These are phyloP conservation scores for Agapornis canus DNA, from an alignment of 2,797 vertebrate genomes.

Conservation along the genomic window DNA sequence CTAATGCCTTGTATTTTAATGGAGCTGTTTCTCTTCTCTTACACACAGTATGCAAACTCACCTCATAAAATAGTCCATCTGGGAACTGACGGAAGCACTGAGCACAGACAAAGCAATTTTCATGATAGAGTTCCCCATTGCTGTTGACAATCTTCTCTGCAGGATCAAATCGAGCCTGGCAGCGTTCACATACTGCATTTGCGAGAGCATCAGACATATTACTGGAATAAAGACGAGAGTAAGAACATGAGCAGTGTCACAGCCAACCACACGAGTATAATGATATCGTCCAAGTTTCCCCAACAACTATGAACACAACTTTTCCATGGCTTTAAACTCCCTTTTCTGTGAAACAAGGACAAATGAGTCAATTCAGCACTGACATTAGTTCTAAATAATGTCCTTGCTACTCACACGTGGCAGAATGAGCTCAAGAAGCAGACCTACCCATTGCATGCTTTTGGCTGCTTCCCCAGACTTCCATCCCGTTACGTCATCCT, in stretches of 20 bases:
- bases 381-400: neutral
- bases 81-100: slow-evolving; percentile 82
- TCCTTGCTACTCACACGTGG: neutral
- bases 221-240: slow-evolving; percentile 41
- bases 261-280: neutral
- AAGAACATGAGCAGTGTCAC: neutral
- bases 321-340: neutral
- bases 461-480: neutral
- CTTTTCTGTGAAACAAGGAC: neutral
- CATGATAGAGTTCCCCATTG: slow-evolving; percentile 78
- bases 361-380: neutral
- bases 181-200: slow-evolving; percentile 76
- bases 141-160: slow-evolving; percentile 79
- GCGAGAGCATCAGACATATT: slow-evolving; percentile 80
- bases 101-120: slow-evolving; percentile 81
- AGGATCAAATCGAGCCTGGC: slow-evolving; percentile 72
- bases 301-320: neutral
- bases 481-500: neutral
- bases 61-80: slow-evolving; percentile 81
- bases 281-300: neutral
- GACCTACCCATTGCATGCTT: neutral
- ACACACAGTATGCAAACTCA: slow-evolving; percentile 13
- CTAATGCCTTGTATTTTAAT: neutral
- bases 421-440: neutral
- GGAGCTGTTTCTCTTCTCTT: neutral